Conservation (phyloP, 2,113 vertebrate genomes). For the Grammomys surdaster region DNA sequence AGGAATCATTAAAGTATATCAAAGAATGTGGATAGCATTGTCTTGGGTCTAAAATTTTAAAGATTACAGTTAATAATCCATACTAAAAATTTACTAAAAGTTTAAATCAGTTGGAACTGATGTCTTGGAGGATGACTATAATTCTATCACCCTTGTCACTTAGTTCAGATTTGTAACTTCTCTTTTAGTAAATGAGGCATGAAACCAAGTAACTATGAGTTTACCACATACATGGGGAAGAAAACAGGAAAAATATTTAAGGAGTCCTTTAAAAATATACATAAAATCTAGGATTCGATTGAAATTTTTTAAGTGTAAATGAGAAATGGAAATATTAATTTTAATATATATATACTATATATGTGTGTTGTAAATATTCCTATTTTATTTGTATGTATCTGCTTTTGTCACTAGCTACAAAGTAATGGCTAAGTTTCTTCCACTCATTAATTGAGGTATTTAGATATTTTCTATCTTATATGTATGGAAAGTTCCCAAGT, state of each 20-base stretch:
- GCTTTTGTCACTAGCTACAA: conserved; percentile 21
- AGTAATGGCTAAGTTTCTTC: conserved; percentile 50
- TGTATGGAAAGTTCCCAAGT: conserved; percentile 2
- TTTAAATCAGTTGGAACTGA: conserved; percentile 40
- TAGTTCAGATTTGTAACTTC: not conserved
- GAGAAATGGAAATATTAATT: conserved; percentile 6
- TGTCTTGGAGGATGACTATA: conserved; percentile 15
- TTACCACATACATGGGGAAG: conserved; percentile 3
- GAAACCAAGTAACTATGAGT: not conserved
- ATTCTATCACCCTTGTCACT: not conserved
- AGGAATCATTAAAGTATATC: not conserved
- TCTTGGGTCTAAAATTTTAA: conserved; percentile 22
- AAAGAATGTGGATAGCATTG: conserved; percentile 1
- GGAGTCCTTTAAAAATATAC: conserved; percentile 23
- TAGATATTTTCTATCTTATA: not conserved
- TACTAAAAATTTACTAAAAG: not conserved
- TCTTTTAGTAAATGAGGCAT: conserved; percentile 39
- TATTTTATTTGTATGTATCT: not conserved
- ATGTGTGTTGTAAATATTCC: not conserved
- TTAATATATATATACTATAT: conserved; percentile 23
- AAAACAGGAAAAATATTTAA: not conserved
- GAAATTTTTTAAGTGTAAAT: conserved; percentile 11
- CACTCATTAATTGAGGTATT: conserved; percentile 33
- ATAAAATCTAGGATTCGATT: not conserved
- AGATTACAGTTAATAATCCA: conserved; percentile 25